These are phyloP conservation scores for Caenorhabditis elegans DNA, from an alignment of 1,140 invertebrate species.

Conservation along the genomic window WBcel235 BX284606.5:16143001-16143500, in stretches of 20 bases:
- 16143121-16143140: constrained; percentile 21
- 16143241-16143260: no score
- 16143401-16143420: background rate
- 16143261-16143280: no score
- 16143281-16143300: no score
- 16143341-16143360: constrained; percentile 8
- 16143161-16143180: constrained; percentile 3
- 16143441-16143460: background rate
- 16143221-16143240: no score
- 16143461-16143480: background rate
- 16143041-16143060: background rate
- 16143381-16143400: background rate
- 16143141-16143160: constrained; percentile 41
- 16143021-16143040: background rate
- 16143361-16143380: background rate
- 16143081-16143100: background rate
- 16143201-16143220: no score
- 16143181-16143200: no score
- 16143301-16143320: no score
- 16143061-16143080: background rate
- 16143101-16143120: background rate
- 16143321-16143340: background rate
- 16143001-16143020: background rate
- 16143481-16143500: background rate
- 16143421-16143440: background rate